Conservation (phyloP, 2,797 vertebrate species). For the Neosilurus mollespiculum region DNA sequence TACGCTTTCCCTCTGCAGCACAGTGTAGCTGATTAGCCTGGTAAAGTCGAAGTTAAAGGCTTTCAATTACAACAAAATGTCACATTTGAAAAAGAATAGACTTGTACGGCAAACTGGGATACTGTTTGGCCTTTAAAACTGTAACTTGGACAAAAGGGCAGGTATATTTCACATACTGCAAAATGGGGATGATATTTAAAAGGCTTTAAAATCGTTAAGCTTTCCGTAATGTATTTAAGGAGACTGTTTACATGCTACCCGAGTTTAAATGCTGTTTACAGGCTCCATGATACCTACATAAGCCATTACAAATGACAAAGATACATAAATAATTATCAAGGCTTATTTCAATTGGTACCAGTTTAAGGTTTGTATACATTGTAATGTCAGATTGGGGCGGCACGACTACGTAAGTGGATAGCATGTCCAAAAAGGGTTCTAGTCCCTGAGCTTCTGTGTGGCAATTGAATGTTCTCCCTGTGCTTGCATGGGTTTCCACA, state of each 20-base stretch:
- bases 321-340: not conserved
- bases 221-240: not conserved
- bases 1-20: conserved; percentile 16
- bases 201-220: not conserved
- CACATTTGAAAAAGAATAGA: conserved; percentile 27
- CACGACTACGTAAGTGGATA: too few species aligned
- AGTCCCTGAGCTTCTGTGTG: too few species aligned
- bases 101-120: conserved; percentile 15
- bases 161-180: not conserved
- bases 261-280: too few species aligned
- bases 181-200: not conserved
- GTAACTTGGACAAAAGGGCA: not conserved
- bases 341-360: not conserved
- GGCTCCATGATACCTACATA: not conserved
- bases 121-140: conserved; percentile 18
- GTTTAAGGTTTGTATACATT: too few species aligned
- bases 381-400: too few species aligned
- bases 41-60: not conserved
- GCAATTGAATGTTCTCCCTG: too few species aligned
- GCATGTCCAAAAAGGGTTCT: too few species aligned
- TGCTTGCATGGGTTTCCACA: too few species aligned
- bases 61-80: conserved; percentile 50
- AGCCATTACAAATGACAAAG: not conserved
- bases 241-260: not conserved
- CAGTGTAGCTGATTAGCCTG: conserved; percentile 8